Conservation (phyloP, 2,797 vertebrate species). For the Psittacula echo region DNA sequence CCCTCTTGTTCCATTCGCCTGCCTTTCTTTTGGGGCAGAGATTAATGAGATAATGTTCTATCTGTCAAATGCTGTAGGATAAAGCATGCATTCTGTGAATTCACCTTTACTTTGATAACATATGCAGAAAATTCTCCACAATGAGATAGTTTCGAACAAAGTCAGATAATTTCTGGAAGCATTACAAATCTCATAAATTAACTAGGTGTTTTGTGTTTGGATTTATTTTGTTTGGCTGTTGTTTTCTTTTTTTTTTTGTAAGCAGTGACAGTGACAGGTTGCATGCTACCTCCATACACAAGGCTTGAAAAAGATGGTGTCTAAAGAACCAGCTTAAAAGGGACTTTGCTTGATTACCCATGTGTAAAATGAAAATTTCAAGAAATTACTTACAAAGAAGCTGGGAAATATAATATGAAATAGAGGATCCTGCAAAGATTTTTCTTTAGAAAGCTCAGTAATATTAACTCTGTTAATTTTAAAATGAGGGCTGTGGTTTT, state of each 20-base stretch:
- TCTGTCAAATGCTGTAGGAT: not conserved
- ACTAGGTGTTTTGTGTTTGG: not conserved
- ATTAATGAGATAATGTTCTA: not conserved
- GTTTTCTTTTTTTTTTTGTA: conserved; percentile 3
- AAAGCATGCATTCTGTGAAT: not conserved
- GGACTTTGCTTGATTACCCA: not conserved
- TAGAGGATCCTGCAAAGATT: not conserved
- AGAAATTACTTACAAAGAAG: not conserved
- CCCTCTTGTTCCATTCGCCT: not conserved
- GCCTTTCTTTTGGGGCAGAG: not conserved
- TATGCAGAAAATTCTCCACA: conserved; percentile 8
- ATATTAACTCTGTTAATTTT: not conserved
- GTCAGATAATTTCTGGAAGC: conserved; percentile 34
- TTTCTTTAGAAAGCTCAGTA: not conserved
- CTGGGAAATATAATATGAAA: not conserved
- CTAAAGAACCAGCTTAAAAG: not conserved
- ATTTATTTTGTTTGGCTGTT: not conserved
- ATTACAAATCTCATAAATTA: conserved; percentile 33
- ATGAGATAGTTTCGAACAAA: conserved; percentile 16
- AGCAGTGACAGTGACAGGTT: conserved; percentile 39
- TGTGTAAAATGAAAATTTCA: not conserved
- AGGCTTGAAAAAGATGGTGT: not conserved
- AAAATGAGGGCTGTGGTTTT: not conserved
- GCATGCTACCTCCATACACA: conserved; percentile 19
- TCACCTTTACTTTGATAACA: not conserved